Conservation (phyloP, 2,797 vertebrate genomes). For the Paramormyrops hopkinsi region DNA sequence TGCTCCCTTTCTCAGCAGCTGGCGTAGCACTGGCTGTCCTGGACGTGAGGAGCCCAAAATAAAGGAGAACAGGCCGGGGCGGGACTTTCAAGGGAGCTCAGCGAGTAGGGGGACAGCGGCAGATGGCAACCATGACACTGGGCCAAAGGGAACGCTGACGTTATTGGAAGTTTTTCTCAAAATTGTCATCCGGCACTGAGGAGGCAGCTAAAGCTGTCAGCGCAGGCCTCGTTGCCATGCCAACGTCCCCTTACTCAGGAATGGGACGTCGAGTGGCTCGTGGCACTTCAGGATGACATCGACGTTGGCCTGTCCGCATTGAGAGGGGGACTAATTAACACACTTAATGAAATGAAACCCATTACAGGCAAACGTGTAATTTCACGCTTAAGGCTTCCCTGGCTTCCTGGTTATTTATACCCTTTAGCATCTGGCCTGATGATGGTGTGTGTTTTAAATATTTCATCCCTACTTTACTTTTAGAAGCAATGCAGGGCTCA, state of each 20-base stretch:
- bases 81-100: neutral
- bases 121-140: neutral
- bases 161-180: neutral
- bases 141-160: neutral
- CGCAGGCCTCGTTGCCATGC: neutral
- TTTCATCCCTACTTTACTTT: neutral
- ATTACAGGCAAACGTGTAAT: conserved; percentile 8
- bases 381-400: neutral
- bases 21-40: too few relatives aligned
- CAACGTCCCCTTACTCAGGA: neutral
- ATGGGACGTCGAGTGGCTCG: neutral
- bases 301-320: neutral
- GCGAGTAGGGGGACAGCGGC: neutral
- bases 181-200: neutral
- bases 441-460: neutral
- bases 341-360: conserved; percentile 9
- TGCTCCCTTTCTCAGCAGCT: neutral
- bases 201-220: neutral
- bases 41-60: neutral
- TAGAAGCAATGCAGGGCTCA: neutral
- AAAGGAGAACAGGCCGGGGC: neutral
- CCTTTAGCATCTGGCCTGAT: neutral
- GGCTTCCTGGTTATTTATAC: conserved; percentile 7
- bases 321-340: conserved; percentile 10
- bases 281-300: neutral